Percentiles rank a stretch among this genome's conserved stretches.
These are phyloP conservation scores for Cyrtonyx montezumae DNA, from an alignment of 2,113 vertebrate genomes.

Conservation along the genomic window DNA sequence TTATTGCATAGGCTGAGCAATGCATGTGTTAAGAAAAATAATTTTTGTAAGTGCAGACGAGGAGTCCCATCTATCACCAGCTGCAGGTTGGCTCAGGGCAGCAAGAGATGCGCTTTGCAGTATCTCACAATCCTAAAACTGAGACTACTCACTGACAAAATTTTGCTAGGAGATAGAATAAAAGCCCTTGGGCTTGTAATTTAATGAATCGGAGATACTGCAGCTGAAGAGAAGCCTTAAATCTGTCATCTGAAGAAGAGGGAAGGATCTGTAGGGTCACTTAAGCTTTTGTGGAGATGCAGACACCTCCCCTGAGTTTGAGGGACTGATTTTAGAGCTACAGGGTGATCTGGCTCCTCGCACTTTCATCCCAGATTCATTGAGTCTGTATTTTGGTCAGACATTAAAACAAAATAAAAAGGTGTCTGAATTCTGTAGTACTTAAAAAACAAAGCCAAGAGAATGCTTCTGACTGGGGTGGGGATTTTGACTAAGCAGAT, in stretches of 20 bases:
- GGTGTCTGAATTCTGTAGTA: not conserved
- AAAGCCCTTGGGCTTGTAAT: not conserved
- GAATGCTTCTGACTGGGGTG: not conserved
- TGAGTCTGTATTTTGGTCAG: not conserved
- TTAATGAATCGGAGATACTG: not conserved
- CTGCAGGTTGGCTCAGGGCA: not conserved
- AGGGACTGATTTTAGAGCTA: not conserved
- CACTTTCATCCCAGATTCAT: not conserved
- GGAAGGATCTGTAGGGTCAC: not conserved
- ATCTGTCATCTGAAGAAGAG: not conserved
- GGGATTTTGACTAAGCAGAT: not conserved
- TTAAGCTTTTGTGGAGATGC: not conserved
- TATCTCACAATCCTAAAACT: fast-evolving
- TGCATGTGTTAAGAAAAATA: not conserved
- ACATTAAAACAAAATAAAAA: not conserved
- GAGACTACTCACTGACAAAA: not conserved
- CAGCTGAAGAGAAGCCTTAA: not conserved
- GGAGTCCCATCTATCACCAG: not conserved
- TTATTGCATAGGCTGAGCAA: not conserved
- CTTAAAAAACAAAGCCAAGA: not conserved
- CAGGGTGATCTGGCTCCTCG: not conserved
- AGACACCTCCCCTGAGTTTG: not conserved
- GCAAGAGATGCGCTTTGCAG: fast-evolving
- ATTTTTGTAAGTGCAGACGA: not conserved
- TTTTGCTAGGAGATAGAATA: not conserved